These are phyloP conservation scores for Cyphomyrus plagiostoma DNA, from an alignment of 2,113 vertebrate species.

Conservation along the genomic window DNA sequence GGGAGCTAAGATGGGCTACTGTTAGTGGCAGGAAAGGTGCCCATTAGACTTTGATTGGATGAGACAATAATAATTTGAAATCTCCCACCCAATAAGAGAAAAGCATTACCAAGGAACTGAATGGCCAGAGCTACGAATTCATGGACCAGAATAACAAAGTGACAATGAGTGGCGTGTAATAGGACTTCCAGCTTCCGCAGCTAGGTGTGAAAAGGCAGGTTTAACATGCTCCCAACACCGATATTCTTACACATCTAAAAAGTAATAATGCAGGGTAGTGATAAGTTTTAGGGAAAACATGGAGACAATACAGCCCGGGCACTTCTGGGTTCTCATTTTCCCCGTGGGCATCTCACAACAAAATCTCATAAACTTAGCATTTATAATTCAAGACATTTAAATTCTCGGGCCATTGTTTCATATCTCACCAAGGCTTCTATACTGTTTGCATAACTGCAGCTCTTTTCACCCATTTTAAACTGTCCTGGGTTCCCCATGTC, in stretches of 20 bases:
- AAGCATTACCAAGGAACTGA: background rate
- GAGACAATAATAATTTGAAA: background rate
- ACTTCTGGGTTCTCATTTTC: background rate
- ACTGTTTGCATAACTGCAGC: background rate
- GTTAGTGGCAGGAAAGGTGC: background rate
- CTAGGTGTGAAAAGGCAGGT: background rate
- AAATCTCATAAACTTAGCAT: slow-evolving; percentile 13
- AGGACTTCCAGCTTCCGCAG: background rate
- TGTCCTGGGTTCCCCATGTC: background rate
- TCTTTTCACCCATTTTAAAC: background rate
- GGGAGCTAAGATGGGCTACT: background rate
- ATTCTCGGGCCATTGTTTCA: slow-evolving; percentile 1
- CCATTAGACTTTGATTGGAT: background rate
- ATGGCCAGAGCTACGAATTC: background rate
- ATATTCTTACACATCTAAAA: background rate
- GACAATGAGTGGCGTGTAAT: background rate
- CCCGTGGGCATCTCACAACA: slow-evolving; percentile 2
- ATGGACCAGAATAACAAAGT: background rate
- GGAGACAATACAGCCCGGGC: background rate
- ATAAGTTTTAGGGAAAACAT: background rate
- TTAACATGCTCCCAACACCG: background rate
- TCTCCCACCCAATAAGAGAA: background rate
- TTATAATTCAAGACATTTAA: slow-evolving; percentile 19
- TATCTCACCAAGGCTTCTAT: background rate
- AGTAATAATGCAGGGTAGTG: background rate